Evolutionary conservation across 2,888 invertebrate genomes (phyloP).

Genomic region (Polymixis flavicincta): DNA sequence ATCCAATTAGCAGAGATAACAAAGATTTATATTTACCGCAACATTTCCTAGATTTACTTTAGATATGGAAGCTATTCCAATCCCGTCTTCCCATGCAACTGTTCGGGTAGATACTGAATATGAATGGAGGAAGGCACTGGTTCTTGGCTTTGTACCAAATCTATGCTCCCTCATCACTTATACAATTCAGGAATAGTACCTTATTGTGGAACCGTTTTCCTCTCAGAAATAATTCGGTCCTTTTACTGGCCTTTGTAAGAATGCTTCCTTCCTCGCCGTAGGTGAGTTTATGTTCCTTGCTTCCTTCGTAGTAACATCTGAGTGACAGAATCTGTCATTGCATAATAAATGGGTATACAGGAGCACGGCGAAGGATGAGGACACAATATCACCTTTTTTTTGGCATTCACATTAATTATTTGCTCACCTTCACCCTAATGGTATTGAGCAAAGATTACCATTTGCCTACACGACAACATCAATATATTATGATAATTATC

Average conservation of each 20-base stretch:
- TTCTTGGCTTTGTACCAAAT: constrained; percentile 46
- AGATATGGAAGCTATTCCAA: background rate
- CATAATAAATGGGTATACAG: constrained; percentile 6
- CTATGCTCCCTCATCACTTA: constrained; percentile 24
- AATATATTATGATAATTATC: background rate
- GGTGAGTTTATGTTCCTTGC: too few relatives aligned
- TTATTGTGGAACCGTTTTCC: constrained; percentile 16
- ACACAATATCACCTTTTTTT: constrained; percentile 2
- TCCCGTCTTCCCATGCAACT: constrained; percentile 7
- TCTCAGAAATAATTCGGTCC: background rate
- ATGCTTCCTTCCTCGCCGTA: background rate
- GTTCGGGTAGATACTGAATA: constrained; percentile 43
- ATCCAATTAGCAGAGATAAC: constrained; percentile 13
- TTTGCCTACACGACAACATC: background rate
- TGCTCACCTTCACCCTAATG: background rate
- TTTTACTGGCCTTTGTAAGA: background rate
- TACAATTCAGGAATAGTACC: constrained; percentile 1
- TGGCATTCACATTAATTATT: background rate
- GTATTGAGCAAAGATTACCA: constrained; percentile 19
- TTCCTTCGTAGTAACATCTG: background rate
- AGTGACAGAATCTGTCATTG: background rate
- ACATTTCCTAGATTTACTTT: background rate
- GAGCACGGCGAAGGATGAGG: background rate
- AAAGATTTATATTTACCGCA: constrained; percentile 1
- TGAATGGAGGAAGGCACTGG: constrained; percentile 32